A percentile compares a stretch with the other conserved stretches of the same genome.
phyloP scores from a whole-genome alignment of 2,113 vertebrate genomes.

The Galbula dea region DNA sequence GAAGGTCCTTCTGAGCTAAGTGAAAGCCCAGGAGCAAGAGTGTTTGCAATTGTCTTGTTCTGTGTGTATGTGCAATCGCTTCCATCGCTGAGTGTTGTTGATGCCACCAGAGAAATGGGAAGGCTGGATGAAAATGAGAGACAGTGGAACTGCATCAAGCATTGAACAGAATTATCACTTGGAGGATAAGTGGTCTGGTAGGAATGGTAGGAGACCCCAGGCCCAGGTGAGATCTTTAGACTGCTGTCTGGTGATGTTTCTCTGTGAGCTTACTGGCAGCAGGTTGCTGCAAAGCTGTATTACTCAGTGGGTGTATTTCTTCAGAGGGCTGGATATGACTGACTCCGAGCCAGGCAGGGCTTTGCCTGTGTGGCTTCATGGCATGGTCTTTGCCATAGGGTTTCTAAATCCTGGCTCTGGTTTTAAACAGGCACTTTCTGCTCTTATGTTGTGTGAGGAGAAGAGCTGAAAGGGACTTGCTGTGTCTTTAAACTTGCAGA shows the following conservation, averaged over 20 bases:
- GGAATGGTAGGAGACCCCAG: neutral
- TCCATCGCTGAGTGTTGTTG: neutral
- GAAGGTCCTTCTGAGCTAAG: neutral
- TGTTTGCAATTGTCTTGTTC: neutral
- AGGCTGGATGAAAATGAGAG: neutral
- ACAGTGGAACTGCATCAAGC: neutral
- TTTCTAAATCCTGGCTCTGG: neutral
- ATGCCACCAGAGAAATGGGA: neutral
- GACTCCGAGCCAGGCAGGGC: neutral
- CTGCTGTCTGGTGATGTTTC: accelerated
- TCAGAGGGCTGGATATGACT: neutral
- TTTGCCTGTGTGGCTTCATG: neutral
- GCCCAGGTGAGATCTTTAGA: neutral
- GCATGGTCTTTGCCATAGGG: neutral
- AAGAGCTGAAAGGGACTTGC: neutral
- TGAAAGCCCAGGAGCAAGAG: neutral
- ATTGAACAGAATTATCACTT: neutral
- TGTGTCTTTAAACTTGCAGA: neutral
- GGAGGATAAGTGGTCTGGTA: neutral
- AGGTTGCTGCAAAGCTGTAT: neutral
- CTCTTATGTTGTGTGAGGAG: neutral
- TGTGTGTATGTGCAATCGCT: neutral
- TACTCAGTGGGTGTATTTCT: neutral
- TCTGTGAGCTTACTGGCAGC: neutral
- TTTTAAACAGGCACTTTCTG: neutral